Evolutionary conservation across 2,888 invertebrate species (phyloP).

Genomic region (Athrips mouffetella): DNA sequence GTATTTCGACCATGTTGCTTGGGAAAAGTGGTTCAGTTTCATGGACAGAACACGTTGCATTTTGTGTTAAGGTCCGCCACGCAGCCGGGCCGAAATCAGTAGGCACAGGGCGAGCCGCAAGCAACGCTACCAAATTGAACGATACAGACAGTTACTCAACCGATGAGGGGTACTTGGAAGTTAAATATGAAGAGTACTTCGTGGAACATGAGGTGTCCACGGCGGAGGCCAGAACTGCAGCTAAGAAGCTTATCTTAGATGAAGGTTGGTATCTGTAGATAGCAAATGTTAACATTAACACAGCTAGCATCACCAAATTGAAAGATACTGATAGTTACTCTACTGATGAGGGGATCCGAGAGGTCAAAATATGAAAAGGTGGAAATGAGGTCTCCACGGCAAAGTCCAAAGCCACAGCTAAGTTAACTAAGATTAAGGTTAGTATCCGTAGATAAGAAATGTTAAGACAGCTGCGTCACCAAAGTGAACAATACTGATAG

Average conservation of each 20-base stretch:
- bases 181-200: constrained; percentile 78
- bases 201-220: constrained; percentile 81
- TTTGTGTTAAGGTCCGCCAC: constrained; percentile 53
- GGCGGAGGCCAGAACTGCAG: constrained; percentile 76
- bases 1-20: too few species aligned
- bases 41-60: neutral
- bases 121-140: constrained; percentile 37
- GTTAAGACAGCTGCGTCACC: too few species aligned
- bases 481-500: constrained; percentile 34
- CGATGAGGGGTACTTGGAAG: constrained; percentile 37
- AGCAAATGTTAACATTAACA: too few species aligned
- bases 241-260: constrained; percentile 57
- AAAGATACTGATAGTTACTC: constrained; percentile 34
- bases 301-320: constrained; percentile 36
- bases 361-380: constrained; percentile 75
- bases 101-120: constrained; percentile 51
- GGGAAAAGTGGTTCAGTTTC: too few species aligned
- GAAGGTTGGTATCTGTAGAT: constrained; percentile 36
- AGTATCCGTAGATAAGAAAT: constrained; percentile 22
- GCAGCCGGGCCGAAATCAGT: constrained; percentile 61
- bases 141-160: constrained; percentile 32
- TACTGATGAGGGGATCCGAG: constrained; percentile 34
- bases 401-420: constrained; percentile 77
- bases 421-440: constrained; percentile 53
- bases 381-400: constrained; percentile 79